Conservation (phyloP, 2,113 vertebrate species). For the Dicrurus megarhynchus region DNA sequence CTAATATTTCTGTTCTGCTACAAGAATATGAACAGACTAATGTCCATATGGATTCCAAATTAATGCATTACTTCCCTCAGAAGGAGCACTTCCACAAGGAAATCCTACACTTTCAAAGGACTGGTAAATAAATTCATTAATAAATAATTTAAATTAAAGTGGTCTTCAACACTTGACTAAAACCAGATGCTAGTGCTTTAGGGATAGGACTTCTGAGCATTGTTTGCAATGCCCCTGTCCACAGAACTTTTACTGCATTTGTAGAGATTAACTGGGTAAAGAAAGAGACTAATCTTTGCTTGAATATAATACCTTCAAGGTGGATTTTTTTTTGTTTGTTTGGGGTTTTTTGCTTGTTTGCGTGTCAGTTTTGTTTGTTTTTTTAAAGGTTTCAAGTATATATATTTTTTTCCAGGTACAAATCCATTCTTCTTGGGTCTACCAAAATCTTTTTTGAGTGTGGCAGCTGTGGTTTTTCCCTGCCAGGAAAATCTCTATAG, state of each 20-base stretch:
- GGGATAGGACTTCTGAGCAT: background rate
- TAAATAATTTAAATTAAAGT: background rate
- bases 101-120: background rate
- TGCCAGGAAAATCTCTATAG: background rate
- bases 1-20: background rate
- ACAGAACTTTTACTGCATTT: background rate
- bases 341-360: no score
- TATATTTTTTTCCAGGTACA: background rate
- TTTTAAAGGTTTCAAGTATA: background rate
- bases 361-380: background rate
- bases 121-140: background rate
- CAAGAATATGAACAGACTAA: background rate
- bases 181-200: background rate
- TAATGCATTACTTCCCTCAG: background rate
- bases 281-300: background rate
- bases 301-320: background rate
- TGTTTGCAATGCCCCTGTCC: background rate
- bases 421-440: background rate
- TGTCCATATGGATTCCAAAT: background rate
- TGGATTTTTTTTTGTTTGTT: no score
- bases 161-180: background rate
- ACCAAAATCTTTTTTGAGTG: background rate
- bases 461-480: background rate
- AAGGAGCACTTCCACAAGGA: background rate
- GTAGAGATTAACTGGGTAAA: background rate